Base-by-base conservation (phyloP, 2,888 invertebrate genomes). In the Cantharis rufa region DNA sequence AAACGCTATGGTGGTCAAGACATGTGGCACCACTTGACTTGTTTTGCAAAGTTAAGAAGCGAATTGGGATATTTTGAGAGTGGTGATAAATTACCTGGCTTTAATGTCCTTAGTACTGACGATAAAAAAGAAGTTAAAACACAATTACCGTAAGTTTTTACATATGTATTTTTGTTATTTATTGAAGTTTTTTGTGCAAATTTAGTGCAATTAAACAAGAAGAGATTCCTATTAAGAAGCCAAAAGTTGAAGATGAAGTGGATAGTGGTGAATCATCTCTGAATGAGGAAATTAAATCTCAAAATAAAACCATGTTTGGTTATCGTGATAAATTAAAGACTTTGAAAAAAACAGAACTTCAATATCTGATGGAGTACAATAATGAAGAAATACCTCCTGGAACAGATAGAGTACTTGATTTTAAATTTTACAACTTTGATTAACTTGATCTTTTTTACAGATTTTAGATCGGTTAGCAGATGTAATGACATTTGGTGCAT, bases 1-100 rank as follows among this genome's bases (percentile, higher is more conserved):
- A 92, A 91, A 84, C 93, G 93, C 86, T 96, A 92, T 87, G 97
- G 97, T 0, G 97, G 96, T 0, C 91, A 94, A 83, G 93, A 96
- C 75, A 89, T 93, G 71, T 98, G 98, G 98, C 94, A 98, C 87
- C 98, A 98, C 88, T 87, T 97, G 2, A 94, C 95, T 77, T 98
- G 98, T 86, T 98, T 98, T 89, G 93, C 92, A 0, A 93, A 95
- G 84, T 84, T 92, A 1, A 90, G 97, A 62, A 90, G 91, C 16
- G 93, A 94, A 10, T 87, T 97, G 2, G 91, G 92, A 15, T 98
- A 93, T 88, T 92, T 91, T 85, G 94, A 92, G 61, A 89, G 90
- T 11, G 96, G 94, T 0, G 92, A 93, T 77, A 89, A 89, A 82
- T 87, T 98, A 21, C 94, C 95, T n/a, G 98, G 98, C 0, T 95